A percentile compares a stretch with the other conserved stretches of the same genome.
These are phyloP conservation scores for Tragelaphus eurycerus DNA, from an alignment of 2,797 vertebrate species.

Conservation along the genomic window DNA sequence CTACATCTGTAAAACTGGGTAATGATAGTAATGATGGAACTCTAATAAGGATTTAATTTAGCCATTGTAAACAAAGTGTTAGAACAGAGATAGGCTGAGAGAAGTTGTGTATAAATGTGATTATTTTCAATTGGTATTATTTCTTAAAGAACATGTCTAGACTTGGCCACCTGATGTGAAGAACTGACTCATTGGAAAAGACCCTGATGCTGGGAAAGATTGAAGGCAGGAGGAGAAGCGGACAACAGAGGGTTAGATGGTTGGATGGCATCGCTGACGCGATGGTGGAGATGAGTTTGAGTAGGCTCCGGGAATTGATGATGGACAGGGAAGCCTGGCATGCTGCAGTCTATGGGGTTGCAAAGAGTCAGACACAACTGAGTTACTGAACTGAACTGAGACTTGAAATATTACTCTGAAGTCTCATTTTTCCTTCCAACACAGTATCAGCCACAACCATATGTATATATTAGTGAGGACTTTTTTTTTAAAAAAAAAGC, in stretches of 20 bases:
- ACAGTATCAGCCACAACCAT: neutral
- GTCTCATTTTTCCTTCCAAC: neutral
- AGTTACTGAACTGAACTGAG: neutral
- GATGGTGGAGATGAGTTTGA: neutral
- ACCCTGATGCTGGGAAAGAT: neutral
- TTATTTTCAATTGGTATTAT: neutral
- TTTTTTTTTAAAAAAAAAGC: neutral
- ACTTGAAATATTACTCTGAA: neutral
- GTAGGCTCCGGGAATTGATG: neutral
- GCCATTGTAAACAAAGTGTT: neutral
- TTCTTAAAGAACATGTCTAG: neutral
- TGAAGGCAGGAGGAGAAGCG: neutral
- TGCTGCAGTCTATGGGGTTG: neutral
- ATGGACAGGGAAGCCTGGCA: neutral
- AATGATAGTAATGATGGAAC: neutral
- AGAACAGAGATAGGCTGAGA: neutral
- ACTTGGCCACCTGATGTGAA: neutral
- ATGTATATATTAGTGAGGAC: neutral
- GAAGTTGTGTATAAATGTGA: neutral
- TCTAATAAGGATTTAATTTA: neutral
- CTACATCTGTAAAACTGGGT: neutral
- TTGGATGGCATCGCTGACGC: neutral
- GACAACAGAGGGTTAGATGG: neutral
- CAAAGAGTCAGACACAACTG: neutral
- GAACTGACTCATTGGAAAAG: neutral